Evolutionary conservation across 2,113 vertebrate genomes (phyloP).

Genomic region (Rattus rattus): DNA sequence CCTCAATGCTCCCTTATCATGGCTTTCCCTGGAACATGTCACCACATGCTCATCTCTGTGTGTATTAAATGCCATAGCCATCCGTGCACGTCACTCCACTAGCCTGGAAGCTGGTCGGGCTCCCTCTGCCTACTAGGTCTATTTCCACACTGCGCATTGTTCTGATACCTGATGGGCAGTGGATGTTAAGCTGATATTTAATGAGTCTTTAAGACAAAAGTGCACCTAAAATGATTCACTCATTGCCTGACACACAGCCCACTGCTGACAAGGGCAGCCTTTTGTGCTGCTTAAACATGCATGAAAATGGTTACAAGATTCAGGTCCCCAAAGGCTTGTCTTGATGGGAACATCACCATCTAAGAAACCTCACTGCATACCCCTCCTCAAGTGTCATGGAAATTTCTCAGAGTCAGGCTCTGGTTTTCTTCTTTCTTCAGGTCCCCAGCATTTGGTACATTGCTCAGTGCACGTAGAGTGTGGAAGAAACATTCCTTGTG

Average conservation of each 20-base stretch:
- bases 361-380: neutral
- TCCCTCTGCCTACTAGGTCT: neutral
- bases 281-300: neutral
- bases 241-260: too few relatives aligned
- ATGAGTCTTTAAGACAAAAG: neutral
- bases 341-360: too few relatives aligned
- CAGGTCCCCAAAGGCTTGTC: neutral
- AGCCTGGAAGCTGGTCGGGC: neutral
- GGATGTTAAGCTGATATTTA: neutral
- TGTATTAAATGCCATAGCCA: neutral
- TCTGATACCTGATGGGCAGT: neutral
- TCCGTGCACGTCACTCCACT: rapidly evolving
- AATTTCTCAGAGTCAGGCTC: neutral
- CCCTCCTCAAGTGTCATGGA: rapidly evolving
- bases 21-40: rapidly evolving
- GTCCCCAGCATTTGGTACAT: neutral
- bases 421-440: too few relatives aligned
- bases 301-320: rapidly evolving
- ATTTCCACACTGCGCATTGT: neutral
- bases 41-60: neutral
- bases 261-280: neutral
- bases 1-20: neutral
- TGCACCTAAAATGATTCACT: neutral
- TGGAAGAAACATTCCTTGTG: neutral
- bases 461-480: neutral